These are phyloP conservation scores for Catharus bicknelli DNA, from an alignment of 2,113 vertebrate species.

Conservation along the genomic window DNA sequence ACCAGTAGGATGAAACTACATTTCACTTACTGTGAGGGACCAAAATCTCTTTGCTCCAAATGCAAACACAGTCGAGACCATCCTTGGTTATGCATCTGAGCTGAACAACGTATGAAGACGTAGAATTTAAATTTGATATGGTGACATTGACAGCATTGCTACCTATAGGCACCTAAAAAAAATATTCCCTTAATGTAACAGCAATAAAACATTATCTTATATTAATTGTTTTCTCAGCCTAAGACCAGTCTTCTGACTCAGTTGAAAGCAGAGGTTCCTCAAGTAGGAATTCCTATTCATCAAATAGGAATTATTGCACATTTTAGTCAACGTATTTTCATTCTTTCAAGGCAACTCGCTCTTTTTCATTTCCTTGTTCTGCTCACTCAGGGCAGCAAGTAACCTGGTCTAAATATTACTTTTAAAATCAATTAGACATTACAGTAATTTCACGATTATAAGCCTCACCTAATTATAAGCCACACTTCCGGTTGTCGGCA, in stretches of 20 bases:
- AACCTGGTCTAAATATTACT: background rate
- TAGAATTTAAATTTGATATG: constrained; percentile 27
- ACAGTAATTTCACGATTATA: too few species aligned
- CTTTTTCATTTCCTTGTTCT: background rate
- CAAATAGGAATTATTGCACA: background rate
- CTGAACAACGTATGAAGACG: constrained; percentile 44
- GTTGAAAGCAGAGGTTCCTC: background rate
- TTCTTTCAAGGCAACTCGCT: background rate
- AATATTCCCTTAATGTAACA: background rate
- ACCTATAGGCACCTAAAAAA: constrained; percentile 44
- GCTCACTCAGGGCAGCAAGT: background rate
- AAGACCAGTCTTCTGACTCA: background rate
- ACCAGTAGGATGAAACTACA: background rate
- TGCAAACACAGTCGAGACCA: constrained; percentile 18
- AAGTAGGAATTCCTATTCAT: background rate
- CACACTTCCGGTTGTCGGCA: too few species aligned
- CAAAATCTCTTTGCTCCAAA: constrained; percentile 56
- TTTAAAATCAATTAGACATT: background rate
- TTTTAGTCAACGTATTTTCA: background rate
- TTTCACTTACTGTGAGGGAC: constrained; percentile 65
- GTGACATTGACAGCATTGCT: constrained; percentile 10
- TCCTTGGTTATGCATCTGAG: constrained; percentile 37
- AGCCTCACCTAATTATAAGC: too few species aligned
- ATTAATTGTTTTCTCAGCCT: background rate
- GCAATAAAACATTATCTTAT: background rate